Evolutionary conservation across 2,113 vertebrate genomes (phyloP), one percentile per base, ranked within the genome.

Genomic region (Oxyura jamaicensis): DNA sequence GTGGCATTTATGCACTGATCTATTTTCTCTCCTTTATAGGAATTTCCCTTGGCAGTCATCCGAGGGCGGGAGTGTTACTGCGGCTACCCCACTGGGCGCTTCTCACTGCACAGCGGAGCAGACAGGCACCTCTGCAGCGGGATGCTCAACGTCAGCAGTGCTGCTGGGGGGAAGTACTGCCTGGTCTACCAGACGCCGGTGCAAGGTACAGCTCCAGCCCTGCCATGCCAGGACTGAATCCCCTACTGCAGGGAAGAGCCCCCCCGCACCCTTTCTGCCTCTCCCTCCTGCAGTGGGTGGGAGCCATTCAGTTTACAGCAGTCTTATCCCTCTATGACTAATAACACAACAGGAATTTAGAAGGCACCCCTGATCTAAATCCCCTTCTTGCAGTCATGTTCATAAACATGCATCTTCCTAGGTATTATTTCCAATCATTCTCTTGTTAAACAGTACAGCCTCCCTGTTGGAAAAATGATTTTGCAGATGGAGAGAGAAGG

Each of bases 131-230:
- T 92, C 62, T 99, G 99, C 87, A 66, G 66, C 18, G 79, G 75
- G 29, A 41, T 6, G 21, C 73, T 28, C 10, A 91, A 97, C 18
- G 11, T 56, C 26, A 96, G 92, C 86, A 55, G 72, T 13, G 42
- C 79, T 4, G 31, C 91, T 28, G 63, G 80, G 11, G 96, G 86
- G 0, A 77, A 96, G 42, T 98, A 98, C 93, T 98, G 98, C 62
- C 97, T 98, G 68, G 99, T 99, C 83, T 99, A 99, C 41, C 99
- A 99, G 97, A 99, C 99, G 0, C 99, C 99, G 0, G 98, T 99
- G 86, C 99, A 99, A 96, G 99, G 99, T 99, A 97, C 97, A 22
- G 72, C 60, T 3, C 28, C 58, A 4, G 62, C 50, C 55, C 3
- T 3, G 0, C 18, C 2, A 8, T 0, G 14, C 85, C 50, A 26